Base-by-base conservation (phyloP, 1,140 invertebrate genomes). In the Arion vulgaris region DNA sequence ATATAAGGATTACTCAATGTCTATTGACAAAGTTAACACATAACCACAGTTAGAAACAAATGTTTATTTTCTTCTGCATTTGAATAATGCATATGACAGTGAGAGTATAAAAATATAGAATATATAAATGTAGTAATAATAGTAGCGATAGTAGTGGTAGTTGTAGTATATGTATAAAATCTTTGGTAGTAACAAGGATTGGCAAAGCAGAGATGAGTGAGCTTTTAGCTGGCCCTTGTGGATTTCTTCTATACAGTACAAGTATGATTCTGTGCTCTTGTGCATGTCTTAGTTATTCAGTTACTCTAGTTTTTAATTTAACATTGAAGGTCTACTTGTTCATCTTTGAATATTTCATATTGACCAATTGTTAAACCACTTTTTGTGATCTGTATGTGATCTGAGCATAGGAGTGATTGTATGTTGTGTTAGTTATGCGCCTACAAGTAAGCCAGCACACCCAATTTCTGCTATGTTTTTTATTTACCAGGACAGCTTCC, bases 61-160 rank as follows among this genome's bases (percentile, higher is more conserved):
- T 28, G 28, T 66, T 66, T 66, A 66, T 66, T 66, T 66, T 66
- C 62, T 66, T 66, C 62, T 66, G 62, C 28, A 66, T 32, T 66
- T 28, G 28, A 66, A 32, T 28, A 66, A 66, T 32, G 62, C 62
- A 32, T 32, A 32, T 66, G 28, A 66, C 28, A 66, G 62, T 66
- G 62, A 66, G 62, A 17, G 62, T 66, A 66, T 66, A 66, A 66
- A 66, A 66, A 66, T 66, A 66, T 66, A 66, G 62, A 66, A 66
- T 66, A 66, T 66, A 66, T 66, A 66, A 66, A 66, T 66, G 62
- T 66, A 66, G 62, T 66, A 66, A 66, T 66, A 66, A 66, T 34
- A 66, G 62, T 66, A 66, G 62, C 28, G 62, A 66, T 66, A 66
- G n/a, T 66, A 66, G 19, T 66, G 62, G 62, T 66, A 66, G 62